Evolutionary conservation across 2,888 invertebrate species (phyloP).

Genomic region (Archips crataeganus): DNA sequence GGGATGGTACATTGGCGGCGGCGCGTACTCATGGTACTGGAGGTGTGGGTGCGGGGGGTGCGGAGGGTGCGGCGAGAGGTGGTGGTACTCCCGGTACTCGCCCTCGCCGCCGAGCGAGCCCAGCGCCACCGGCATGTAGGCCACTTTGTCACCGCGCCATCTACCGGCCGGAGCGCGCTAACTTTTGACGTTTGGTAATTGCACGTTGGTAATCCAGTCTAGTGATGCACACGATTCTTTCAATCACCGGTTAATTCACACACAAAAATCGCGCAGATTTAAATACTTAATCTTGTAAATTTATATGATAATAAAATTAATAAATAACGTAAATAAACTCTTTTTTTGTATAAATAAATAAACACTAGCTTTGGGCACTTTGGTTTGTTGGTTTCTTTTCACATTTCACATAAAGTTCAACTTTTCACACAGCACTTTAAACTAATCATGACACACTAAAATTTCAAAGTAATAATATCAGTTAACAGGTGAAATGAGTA

Average conservation of each 20-base stretch:
- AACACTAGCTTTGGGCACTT: slow-evolving; percentile 65
- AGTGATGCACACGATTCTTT: slow-evolving; percentile 39
- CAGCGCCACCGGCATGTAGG: slow-evolving; percentile 88
- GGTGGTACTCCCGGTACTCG: slow-evolving; percentile 84
- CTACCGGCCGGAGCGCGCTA: slow-evolving; percentile 54
- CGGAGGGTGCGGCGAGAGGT: slow-evolving; percentile 79
- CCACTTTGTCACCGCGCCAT: slow-evolving; percentile 88
- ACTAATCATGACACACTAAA: slow-evolving; percentile 26
- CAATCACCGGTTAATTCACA: slow-evolving; percentile 8
- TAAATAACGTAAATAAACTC: slow-evolving; percentile 42
- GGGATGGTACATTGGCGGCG: slow-evolving; percentile 80
- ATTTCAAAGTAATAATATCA: slow-evolving; percentile 11
- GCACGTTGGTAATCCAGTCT: slow-evolving; percentile 16
- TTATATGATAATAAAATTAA: slow-evolving; percentile 27
- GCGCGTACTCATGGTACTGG: slow-evolving; percentile 85
- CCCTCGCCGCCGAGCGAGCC: slow-evolving; percentile 88
- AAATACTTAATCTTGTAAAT: slow-evolving; percentile 26
- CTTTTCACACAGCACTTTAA: slow-evolving; percentile 24
- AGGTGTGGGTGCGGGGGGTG: slow-evolving; percentile 70
- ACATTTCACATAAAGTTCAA: slow-evolving; percentile 30
- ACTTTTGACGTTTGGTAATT: slow-evolving; percentile 20
- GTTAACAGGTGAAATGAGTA: slow-evolving; percentile 45
- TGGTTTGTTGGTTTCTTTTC: slow-evolving; percentile 55
- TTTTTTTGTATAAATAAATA: slow-evolving; percentile 46
- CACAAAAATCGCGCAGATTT: background rate